A percentile compares a stretch with the other conserved stretches of the same genome.
Conservation (phyloP, 2,113 vertebrate species). For the Cheilinus undulatus region DNA sequence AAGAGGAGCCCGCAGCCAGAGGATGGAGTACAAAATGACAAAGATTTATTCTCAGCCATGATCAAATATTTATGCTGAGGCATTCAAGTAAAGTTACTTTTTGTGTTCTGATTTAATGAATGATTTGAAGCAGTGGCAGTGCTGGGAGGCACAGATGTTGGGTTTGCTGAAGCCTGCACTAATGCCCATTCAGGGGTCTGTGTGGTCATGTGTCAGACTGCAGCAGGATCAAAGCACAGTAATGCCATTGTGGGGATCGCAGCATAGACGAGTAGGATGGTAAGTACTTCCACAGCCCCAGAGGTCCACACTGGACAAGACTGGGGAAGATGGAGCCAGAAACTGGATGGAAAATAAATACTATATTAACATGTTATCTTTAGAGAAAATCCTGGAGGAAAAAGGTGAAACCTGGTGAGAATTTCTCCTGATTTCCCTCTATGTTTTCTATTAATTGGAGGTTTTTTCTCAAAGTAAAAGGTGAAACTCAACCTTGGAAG, state of each 20-base stretch:
- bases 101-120: constrained; percentile 99
- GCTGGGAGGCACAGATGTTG: constrained; percentile 88
- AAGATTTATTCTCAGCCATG: constrained; percentile 96
- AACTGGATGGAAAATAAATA: not conserved
- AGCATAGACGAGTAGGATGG: constrained; percentile 80
- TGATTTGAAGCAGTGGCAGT: constrained; percentile 88
- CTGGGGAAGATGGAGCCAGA: constrained; percentile 29
- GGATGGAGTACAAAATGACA: constrained; percentile 85
- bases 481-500: not conserved
- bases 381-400: constrained; percentile 7
- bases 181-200: constrained; percentile 88
- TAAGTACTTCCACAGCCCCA: constrained; percentile 82
- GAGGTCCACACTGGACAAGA: constrained; percentile 76
- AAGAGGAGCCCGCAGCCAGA: constrained; percentile 50
- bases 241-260: constrained; percentile 73
- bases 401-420: too few species aligned
- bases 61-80: constrained; percentile 97
- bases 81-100: constrained; percentile 99
- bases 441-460: not conserved
- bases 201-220: constrained; percentile 92
- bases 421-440: too few species aligned
- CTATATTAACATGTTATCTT: not conserved
- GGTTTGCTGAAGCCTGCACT: constrained; percentile 91
- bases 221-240: constrained; percentile 88
- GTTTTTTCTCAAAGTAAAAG: not conserved